Evolutionary conservation across 2,797 vertebrate genomes (phyloP).

Genomic region (Pampus argenteus): DNA sequence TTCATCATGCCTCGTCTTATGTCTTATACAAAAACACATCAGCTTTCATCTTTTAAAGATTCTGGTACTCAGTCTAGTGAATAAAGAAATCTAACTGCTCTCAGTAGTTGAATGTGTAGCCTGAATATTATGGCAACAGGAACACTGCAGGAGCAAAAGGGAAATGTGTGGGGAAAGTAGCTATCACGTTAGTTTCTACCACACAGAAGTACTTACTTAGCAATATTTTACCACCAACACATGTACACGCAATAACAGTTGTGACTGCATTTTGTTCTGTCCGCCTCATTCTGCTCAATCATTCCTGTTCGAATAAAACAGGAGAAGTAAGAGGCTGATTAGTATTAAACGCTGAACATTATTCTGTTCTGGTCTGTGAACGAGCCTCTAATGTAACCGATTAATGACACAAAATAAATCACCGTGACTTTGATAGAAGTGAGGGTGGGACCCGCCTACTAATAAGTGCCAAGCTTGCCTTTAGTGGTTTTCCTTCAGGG

Average conservation of each 20-base stretch:
- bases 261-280: not conserved
- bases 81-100: not conserved
- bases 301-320: constrained; percentile 27
- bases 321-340: constrained; percentile 6
- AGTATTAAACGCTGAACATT: constrained; percentile 25
- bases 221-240: constrained; percentile 7
- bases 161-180: not conserved
- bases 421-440: constrained; percentile 69
- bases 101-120: not conserved
- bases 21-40: not conserved
- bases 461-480: constrained; percentile 66
- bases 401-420: constrained; percentile 63
- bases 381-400: constrained; percentile 46
- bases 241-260: not conserved
- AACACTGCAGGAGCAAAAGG: too few relatives aligned
- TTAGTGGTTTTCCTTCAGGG: constrained; percentile 72
- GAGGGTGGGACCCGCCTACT: constrained; percentile 66
- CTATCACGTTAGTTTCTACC: not conserved
- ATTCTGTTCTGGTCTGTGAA: constrained; percentile 46
- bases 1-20: too few relatives aligned
- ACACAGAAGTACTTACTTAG: not conserved
- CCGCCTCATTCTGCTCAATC: constrained; percentile 4
- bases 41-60: not conserved
- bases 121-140: not conserved
- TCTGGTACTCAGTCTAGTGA: not conserved